Percentiles rank a stretch among this genome's conserved stretches.
These are phyloP conservation scores for Lypha dubia DNA, from an alignment of 2,888 invertebrate genomes.

Conservation along the genomic window DNA sequence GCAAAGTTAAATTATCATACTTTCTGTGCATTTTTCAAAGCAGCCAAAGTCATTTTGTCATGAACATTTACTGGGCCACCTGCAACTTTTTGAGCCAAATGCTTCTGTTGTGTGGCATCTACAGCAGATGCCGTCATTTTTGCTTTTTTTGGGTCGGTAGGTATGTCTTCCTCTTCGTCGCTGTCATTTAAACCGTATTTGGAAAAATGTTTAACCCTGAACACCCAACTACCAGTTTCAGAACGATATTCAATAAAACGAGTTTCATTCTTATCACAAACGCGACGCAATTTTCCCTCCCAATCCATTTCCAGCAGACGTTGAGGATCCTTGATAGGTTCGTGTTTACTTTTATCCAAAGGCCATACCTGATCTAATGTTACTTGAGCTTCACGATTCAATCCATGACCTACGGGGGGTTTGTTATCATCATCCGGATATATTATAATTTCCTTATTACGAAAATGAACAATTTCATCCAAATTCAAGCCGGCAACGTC, in stretches of 20 bases:
- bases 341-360: slow-evolving; percentile 90
- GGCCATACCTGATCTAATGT: slow-evolving; percentile 97
- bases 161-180: slow-evolving; percentile 92
- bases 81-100: slow-evolving; percentile 32
- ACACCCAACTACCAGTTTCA: slow-evolving; percentile 98
- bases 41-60: slow-evolving; percentile 75
- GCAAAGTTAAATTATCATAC: slow-evolving; percentile 38
- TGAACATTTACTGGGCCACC: slow-evolving; percentile 7
- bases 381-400: slow-evolving; percentile 95
- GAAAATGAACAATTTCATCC: slow-evolving; percentile 94
- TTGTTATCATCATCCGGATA: slow-evolving; percentile 96
- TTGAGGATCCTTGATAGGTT: slow-evolving; percentile 91
- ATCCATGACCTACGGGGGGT: slow-evolving; percentile 92
- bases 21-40: slow-evolving; percentile 76
- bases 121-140: slow-evolving; percentile 76
- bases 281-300: slow-evolving; percentile 91
- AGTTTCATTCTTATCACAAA: slow-evolving; percentile 93
- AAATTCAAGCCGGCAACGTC: slow-evolving; percentile 93
- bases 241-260: slow-evolving; percentile 97
- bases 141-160: slow-evolving; percentile 82
- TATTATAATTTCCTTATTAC: slow-evolving; percentile 96
- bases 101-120: slow-evolving; percentile 47
- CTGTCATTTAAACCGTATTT: slow-evolving; percentile 95
- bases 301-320: slow-evolving; percentile 91
- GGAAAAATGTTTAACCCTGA: slow-evolving; percentile 96